Conservation (phyloP, 2,888 invertebrate genomes). For the Gari tellinella region DNA sequence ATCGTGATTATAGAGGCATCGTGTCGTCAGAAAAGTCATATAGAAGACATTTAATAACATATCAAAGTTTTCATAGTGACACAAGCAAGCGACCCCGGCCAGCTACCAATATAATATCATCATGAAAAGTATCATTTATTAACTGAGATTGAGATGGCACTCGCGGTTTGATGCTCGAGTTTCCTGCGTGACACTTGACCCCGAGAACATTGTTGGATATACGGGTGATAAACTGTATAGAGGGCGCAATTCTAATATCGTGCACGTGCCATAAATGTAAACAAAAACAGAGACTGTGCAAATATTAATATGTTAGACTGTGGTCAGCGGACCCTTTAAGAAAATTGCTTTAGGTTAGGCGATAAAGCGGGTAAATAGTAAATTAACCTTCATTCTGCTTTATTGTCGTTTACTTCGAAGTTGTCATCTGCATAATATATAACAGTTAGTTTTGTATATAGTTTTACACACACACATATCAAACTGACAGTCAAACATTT, state of each 20-base stretch:
- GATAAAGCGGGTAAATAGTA: slow-evolving; percentile 20
- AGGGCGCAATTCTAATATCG: slow-evolving; percentile 49
- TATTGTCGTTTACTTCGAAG: no score
- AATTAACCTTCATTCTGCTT: no score
- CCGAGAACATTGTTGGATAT: slow-evolving; percentile 47
- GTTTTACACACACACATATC: no score
- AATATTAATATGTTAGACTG: slow-evolving; percentile 60
- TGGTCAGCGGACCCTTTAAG: slow-evolving; percentile 45
- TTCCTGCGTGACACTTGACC: slow-evolving; percentile 54
- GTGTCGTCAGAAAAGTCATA: slow-evolving; percentile 43
- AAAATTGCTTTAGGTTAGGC: slow-evolving; percentile 51
- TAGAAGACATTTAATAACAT: slow-evolving; percentile 46
- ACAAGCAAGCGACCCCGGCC: neutral
- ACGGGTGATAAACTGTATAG: slow-evolving; percentile 54
- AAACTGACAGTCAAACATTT: no score
- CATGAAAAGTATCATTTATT: slow-evolving; percentile 15
- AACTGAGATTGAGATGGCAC: slow-evolving; percentile 6
- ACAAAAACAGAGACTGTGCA: slow-evolving; percentile 55
- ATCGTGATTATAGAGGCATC: slow-evolving; percentile 49
- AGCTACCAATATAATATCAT: neutral
- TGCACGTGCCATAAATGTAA: slow-evolving; percentile 63
- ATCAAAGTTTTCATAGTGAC: slow-evolving; percentile 27
- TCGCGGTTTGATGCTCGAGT: slow-evolving; percentile 30
- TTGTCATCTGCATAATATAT: no score
- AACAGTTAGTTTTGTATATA: no score